Percentiles rank a stretch among this genome's conserved stretches.
Evolutionary conservation across 2,797 vertebrate species (phyloP).

Genomic region (Myotis daubentonii): DNA sequence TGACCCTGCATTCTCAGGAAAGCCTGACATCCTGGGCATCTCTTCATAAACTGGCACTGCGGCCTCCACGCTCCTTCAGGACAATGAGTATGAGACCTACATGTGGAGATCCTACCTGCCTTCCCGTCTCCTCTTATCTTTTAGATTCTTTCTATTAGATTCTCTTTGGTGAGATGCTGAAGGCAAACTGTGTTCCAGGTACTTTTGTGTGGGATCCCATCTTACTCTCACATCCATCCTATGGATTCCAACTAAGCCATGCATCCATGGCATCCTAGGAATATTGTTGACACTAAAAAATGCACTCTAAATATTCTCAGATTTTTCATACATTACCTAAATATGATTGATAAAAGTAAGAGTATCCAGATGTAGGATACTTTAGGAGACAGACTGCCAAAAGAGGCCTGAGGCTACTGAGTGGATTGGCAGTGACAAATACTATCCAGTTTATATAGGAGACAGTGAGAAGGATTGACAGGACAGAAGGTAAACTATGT

Average conservation of each 20-base stretch:
- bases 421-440: neutral
- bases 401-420: neutral
- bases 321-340: neutral
- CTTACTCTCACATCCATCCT: neutral
- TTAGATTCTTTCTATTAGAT: neutral
- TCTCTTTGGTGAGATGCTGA: neutral
- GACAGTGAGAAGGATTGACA: neutral
- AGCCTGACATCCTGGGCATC: neutral
- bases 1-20: neutral
- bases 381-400: neutral
- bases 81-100: neutral
- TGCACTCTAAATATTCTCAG: neutral
- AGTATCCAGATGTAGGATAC: neutral
- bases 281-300: neutral
- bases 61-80: neutral
- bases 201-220: neutral
- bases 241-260: neutral
- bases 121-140: neutral
- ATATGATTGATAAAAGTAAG: neutral
- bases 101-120: neutral
- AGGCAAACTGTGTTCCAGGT: neutral
- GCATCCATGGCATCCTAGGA: neutral
- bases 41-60: neutral
- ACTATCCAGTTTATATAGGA: neutral
- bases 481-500: neutral